Conservation (phyloP, 2,888 invertebrate species). For the Rhagonycha lutea region DNA sequence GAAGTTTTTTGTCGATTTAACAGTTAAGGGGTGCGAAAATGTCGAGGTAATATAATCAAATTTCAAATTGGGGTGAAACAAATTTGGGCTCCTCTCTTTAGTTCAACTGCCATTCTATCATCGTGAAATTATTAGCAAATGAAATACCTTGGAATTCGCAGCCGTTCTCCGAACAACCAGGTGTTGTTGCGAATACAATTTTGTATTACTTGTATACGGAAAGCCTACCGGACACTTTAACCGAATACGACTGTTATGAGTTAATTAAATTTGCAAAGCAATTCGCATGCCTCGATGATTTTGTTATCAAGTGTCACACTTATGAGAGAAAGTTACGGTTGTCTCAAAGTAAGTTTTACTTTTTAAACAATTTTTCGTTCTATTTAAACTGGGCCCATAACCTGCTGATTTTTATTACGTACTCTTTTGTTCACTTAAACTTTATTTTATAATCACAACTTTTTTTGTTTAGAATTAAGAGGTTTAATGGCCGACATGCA, state of each 20-base stretch:
- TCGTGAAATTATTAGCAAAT: constrained; percentile 61
- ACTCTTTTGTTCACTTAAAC: too few relatives aligned
- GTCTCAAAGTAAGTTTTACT: background rate
- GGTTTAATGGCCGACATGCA: constrained; percentile 68
- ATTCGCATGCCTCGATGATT: constrained; percentile 60
- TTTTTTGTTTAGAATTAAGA: constrained; percentile 62
- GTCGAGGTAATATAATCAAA: constrained; percentile 41
- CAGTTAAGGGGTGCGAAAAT: constrained; percentile 58
- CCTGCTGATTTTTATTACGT: too few relatives aligned
- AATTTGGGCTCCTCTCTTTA: background rate
- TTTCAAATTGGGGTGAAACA: too few relatives aligned
- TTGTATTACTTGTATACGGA: constrained; percentile 69
- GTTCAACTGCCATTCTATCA: constrained; percentile 56
- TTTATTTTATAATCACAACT: too few relatives aligned
- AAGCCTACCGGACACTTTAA: constrained; percentile 63
- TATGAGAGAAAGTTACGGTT: constrained; percentile 60
- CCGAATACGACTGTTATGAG: constrained; percentile 62
- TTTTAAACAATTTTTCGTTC: background rate
- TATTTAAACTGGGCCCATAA: background rate
- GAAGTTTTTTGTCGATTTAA: constrained; percentile 67
- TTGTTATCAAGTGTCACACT: constrained; percentile 62
- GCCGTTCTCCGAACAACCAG: constrained; percentile 61
- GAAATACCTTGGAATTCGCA: constrained; percentile 61
- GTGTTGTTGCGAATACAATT: constrained; percentile 64
- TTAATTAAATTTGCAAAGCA: constrained; percentile 60